Conservation (phyloP, 2,888 invertebrate genomes). For the Acanthosepion pharaonis region DNA sequence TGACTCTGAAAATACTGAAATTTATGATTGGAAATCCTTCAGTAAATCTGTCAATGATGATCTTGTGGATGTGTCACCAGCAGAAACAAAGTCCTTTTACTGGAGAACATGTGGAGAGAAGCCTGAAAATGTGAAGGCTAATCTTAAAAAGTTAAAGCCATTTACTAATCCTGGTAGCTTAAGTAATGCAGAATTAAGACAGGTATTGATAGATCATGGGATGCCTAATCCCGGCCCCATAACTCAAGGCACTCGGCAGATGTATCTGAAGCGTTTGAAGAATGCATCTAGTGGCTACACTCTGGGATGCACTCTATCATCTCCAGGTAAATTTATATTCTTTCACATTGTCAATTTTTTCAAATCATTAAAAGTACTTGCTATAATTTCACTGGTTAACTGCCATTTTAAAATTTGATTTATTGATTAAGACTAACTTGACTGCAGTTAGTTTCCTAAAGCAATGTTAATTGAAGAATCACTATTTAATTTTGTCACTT, state of each 20-base stretch:
- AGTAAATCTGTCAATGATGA: background rate
- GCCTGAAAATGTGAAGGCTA: background rate
- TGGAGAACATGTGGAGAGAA: background rate
- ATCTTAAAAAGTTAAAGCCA: background rate
- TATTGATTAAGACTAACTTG: no score
- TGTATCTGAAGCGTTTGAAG: slow-evolving; percentile 82
- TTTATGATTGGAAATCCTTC: slow-evolving; percentile 63
- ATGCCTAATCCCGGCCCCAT: slow-evolving; percentile 83
- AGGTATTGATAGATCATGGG: slow-evolving; percentile 77
- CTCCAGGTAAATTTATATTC: slow-evolving; percentile 55
- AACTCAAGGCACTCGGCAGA: slow-evolving; percentile 82
- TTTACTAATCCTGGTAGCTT: background rate
- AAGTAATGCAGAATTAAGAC: background rate
- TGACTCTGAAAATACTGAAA: slow-evolving; percentile 60
- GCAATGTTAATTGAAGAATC: no score
- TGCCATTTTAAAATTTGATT: no score
- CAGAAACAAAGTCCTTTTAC: background rate
- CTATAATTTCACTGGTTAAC: no score
- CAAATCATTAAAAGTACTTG: no score
- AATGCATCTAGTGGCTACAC: slow-evolving; percentile 57
- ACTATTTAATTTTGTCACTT: no score
- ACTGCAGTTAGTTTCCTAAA: no score
- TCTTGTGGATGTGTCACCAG: background rate
- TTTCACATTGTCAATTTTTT: background rate
- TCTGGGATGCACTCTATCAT: slow-evolving; percentile 51